Conservation (phyloP, 2,113 vertebrate species). For the Hyla sarda region DNA sequence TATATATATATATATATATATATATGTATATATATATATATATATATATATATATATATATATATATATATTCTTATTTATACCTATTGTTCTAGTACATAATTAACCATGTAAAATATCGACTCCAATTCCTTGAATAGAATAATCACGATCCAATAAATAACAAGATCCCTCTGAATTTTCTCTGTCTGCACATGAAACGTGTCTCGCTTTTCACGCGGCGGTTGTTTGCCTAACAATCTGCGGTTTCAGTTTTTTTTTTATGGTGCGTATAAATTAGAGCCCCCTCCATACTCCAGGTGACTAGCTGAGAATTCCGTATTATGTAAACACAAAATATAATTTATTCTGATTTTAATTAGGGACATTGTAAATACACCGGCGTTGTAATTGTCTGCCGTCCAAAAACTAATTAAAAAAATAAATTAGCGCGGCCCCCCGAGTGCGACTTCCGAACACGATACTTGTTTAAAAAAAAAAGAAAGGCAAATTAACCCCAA, state of each 20-base stretch:
- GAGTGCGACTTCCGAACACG: slow-evolving; percentile 68
- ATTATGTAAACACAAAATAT: slow-evolving; percentile 63
- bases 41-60: no score
- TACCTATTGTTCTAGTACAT: no score
- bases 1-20: no score
- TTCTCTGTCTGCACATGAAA: not conserved
- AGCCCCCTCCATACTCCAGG: slow-evolving; percentile 45
- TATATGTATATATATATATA: no score
- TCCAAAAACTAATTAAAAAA: slow-evolving; percentile 70
- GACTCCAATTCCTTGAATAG: no score
- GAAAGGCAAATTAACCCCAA: slow-evolving; percentile 63
- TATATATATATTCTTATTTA: no score
- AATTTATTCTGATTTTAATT: slow-evolving; percentile 70
- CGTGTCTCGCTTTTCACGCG: not conserved
- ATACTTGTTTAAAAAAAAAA: slow-evolving; percentile 63
- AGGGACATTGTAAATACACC: slow-evolving; percentile 68
- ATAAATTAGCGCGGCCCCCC: slow-evolving; percentile 68
- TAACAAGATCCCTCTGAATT: not conserved
- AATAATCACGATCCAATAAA: no score
- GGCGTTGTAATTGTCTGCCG: slow-evolving; percentile 65
- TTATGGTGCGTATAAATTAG: slow-evolving; percentile 59
- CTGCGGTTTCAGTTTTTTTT: not conserved
- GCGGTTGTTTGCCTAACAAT: slow-evolving; percentile 60
- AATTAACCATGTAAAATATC: no score
- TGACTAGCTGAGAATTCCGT: slow-evolving; percentile 65